Percentiles rank a stretch among this genome's conserved stretches.
Conservation (phyloP, 2,888 invertebrate genomes). For the Andrena bicolor region DNA sequence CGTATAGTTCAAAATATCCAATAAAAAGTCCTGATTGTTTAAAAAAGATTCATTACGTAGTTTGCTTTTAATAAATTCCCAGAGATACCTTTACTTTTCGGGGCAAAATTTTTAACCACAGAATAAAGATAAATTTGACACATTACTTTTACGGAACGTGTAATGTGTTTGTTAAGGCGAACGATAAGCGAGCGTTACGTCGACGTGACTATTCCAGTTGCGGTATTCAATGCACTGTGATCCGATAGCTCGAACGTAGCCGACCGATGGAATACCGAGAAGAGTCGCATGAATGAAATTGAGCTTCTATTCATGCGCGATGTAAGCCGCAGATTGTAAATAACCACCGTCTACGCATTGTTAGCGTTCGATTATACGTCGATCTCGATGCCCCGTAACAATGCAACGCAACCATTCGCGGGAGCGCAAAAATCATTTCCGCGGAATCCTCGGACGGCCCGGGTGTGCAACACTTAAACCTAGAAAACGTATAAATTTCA, state of each 20-base stretch:
- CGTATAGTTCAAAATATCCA: too few species aligned
- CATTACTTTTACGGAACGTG: too few species aligned
- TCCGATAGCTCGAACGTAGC: conserved; percentile 55
- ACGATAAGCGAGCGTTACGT: conserved; percentile 3
- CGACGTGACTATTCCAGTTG: conserved; percentile 45
- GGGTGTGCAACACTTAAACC: neutral
- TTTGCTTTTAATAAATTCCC: too few species aligned
- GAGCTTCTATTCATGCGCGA: conserved; percentile 79
- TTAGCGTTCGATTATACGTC: conserved; percentile 54
- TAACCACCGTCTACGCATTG: conserved; percentile 72
- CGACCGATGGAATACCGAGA: conserved; percentile 52
- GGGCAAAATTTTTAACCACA: too few species aligned
- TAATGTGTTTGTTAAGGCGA: neutral
- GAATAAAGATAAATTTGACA: too few species aligned
- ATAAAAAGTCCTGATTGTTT: too few species aligned
- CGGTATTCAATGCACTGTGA: conserved; percentile 40
- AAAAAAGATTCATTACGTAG: too few species aligned
- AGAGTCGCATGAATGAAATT: conserved; percentile 80
- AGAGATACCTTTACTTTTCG: too few species aligned
- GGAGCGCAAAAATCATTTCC: conserved; percentile 1
- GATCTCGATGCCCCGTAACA: conserved; percentile 38
- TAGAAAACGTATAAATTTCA: neutral
- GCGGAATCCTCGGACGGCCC: conserved; percentile 9
- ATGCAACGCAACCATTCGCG: conserved; percentile 11
- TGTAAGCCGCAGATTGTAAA: conserved; percentile 75